Conservation (phyloP, 2,797 vertebrate genomes). For the Acestrorhynchus altus region DNA sequence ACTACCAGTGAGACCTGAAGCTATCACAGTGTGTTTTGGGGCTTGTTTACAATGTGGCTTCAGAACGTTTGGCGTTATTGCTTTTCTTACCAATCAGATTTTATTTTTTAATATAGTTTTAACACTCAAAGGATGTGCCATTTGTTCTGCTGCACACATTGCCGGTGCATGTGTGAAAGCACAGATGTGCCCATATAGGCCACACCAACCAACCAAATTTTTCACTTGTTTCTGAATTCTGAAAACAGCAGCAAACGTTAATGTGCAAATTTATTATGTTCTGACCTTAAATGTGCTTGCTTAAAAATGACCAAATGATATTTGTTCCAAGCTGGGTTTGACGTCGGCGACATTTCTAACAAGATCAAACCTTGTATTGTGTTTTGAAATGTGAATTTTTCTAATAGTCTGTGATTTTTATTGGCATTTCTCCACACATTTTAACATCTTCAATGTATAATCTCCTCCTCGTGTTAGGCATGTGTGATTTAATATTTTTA, state of each 20-base stretch:
- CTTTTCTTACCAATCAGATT: not conserved
- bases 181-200: slow-evolving; percentile 24
- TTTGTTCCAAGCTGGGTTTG: slow-evolving; percentile 4
- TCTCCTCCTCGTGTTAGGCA: slow-evolving; percentile 41
- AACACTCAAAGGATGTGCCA: slow-evolving; percentile 25
- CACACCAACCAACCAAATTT: no score
- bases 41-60: slow-evolving; percentile 6
- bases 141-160: slow-evolving; percentile 11
- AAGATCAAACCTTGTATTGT: slow-evolving; percentile 48
- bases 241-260: no score
- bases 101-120: slow-evolving; percentile 37
- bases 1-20: slow-evolving; percentile 12
- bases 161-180: not conserved
- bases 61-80: not conserved
- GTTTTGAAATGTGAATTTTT: slow-evolving; percentile 61
- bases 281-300: not conserved
- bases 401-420: slow-evolving; percentile 48
- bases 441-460: slow-evolving; percentile 52
- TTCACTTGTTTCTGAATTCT: no score
- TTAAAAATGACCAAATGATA: slow-evolving; percentile 54
- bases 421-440: slow-evolving; percentile 62
- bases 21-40: slow-evolving; percentile 3
- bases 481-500: slow-evolving; percentile 63
- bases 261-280: no score
- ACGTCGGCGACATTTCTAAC: slow-evolving; percentile 12